phyloP scores from a whole-genome alignment of 2,888 invertebrate species.

The Acanthoscelides obtectus region DNA sequence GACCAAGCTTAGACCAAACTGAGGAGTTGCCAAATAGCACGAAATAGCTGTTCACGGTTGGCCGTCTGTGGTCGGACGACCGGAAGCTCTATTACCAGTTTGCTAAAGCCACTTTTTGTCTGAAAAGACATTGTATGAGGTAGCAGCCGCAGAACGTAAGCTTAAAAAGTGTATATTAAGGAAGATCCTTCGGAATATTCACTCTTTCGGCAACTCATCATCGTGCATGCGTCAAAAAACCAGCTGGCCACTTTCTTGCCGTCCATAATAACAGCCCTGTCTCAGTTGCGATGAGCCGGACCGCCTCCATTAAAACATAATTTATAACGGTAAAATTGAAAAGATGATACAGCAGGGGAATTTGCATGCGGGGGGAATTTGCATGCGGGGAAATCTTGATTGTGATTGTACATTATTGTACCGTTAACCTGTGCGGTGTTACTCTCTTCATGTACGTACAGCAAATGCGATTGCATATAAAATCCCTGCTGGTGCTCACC shows the following conservation, averaged over 20 bases:
- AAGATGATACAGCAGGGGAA: not conserved
- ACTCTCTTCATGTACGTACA: not conserved
- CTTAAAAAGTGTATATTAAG: not conserved
- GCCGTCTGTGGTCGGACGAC: no score
- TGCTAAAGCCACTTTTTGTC: no score
- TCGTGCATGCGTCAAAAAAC: not conserved
- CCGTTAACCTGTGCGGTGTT: not conserved
- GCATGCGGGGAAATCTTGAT: not conserved
- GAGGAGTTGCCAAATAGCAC: no score
- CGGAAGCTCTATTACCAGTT: no score
- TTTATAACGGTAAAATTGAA: not conserved
- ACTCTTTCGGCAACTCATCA: not conserved
- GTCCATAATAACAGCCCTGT: not conserved
- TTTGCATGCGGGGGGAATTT: not conserved
- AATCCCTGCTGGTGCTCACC: not conserved
- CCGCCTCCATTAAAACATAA: not conserved
- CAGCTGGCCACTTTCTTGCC: not conserved
- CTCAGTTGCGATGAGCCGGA: not conserved
- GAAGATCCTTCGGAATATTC: not conserved
- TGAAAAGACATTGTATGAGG: no score
- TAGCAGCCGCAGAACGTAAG: no score
- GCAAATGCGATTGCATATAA: not conserved
- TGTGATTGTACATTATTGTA: not conserved
- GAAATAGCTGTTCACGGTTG: no score
- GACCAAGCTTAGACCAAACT: no score